Percentiles rank a stretch among this genome's conserved stretches.
phyloP scores from a whole-genome alignment of 2,797 vertebrate species.

The Numenius phaeopus region DNA sequence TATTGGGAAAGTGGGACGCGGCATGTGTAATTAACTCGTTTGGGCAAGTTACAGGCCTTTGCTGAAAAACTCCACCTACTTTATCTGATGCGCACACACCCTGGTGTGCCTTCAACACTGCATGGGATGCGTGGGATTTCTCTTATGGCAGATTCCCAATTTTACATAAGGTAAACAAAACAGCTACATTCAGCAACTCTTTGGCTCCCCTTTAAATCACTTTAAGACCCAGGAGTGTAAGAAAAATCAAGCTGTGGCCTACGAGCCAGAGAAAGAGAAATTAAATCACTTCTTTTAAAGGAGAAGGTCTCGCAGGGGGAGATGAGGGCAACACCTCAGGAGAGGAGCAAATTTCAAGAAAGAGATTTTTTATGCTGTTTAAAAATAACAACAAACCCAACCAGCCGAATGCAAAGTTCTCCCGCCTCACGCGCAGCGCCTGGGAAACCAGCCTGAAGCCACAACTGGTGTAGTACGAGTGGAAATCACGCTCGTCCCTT shows the following conservation, averaged over 20 bases:
- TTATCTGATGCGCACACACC: constrained; percentile 51
- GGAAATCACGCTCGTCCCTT: not conserved
- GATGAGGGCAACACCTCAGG: not conserved
- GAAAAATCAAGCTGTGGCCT: constrained; percentile 13
- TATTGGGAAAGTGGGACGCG: constrained; percentile 62
- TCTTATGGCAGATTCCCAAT: constrained; percentile 48
- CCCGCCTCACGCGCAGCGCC: not conserved
- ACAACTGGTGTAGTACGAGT: not conserved
- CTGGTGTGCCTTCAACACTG: constrained; percentile 21
- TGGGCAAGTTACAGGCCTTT: constrained; percentile 48
- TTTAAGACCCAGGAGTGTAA: constrained; percentile 13
- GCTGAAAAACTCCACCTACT: constrained; percentile 42
- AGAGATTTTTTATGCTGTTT: not conserved
- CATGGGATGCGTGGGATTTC: constrained; percentile 64
- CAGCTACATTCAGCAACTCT: not conserved
- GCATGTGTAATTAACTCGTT: constrained; percentile 53
- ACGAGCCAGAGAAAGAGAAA: not conserved
- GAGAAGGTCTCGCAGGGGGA: not conserved
- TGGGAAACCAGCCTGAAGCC: constrained; percentile 3
- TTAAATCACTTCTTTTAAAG: not conserved
- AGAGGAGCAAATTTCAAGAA: not conserved
- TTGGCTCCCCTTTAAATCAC: constrained; percentile 10
- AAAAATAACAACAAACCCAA: not conserved
- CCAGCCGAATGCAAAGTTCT: not conserved
- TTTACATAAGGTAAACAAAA: constrained; percentile 54